Conservation (phyloP, 2,113 vertebrate genomes). For the Ceyx melanurus region DNA sequence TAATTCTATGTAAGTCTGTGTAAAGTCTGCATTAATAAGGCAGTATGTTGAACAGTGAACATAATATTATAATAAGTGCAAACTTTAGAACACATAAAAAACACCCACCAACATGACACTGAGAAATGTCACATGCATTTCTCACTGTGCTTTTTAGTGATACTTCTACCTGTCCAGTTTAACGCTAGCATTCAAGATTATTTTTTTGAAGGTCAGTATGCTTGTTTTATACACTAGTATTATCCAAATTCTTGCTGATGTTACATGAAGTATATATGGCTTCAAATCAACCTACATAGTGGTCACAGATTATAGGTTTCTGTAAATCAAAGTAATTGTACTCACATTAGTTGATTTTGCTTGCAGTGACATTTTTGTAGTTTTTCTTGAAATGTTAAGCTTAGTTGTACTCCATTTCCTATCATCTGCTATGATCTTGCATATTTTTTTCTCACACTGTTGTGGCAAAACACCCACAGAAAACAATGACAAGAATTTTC, state of each 20-base stretch:
- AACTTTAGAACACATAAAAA: not conserved
- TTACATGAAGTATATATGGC: not conserved
- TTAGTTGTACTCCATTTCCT: not conserved
- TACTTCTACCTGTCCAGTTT: not conserved
- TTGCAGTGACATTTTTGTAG: not conserved
- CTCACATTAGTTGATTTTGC: not conserved
- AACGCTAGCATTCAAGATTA: not conserved
- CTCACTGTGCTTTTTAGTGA: not conserved
- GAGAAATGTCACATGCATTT: not conserved
- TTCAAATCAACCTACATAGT: not conserved
- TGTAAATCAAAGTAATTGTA: not conserved
- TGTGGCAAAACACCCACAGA: rapidly evolving
- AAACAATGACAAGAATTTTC: not conserved
- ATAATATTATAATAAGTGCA: not conserved
- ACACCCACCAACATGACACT: not conserved
- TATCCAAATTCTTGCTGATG: not conserved
- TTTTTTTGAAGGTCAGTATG: not conserved
- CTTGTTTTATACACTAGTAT: not conserved
- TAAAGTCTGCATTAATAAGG: not conserved
- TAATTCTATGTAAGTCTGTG: too few relatives aligned
- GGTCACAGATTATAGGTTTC: not conserved
- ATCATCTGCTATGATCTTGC: not conserved
- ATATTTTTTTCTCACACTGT: not conserved
- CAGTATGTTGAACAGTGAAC: not conserved
- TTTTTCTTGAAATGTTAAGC: not conserved